Percentiles rank a stretch among this genome's conserved stretches.
Evolutionary conservation across 1,140 invertebrate species (phyloP).

Genomic region (Drosophila ogumai): DNA sequence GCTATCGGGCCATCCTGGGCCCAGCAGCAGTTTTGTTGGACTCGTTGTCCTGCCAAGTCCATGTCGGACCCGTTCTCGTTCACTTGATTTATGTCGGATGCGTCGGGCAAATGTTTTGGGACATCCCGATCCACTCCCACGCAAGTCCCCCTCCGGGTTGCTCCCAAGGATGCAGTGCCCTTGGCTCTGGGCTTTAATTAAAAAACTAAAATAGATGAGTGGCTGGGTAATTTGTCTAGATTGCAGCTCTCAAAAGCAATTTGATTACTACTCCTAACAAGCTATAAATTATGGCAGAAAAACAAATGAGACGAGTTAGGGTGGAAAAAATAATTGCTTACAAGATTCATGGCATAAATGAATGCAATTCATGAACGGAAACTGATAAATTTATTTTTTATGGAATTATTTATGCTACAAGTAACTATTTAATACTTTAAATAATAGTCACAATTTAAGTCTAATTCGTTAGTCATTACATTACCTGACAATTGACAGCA

Average conservation of each 20-base stretch:
- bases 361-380: neutral
- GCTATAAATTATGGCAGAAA: slow-evolving; percentile 60
- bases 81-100: slow-evolving; percentile 73
- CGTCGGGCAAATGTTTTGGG: slow-evolving; percentile 50
- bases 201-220: slow-evolving; percentile 72
- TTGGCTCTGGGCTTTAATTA: slow-evolving; percentile 66
- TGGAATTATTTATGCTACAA: too few relatives aligned
- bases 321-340: neutral
- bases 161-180: slow-evolving; percentile 23
- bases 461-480: neutral
- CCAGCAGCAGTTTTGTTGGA: slow-evolving; percentile 51
- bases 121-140: slow-evolving; percentile 19
- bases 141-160: neutral
- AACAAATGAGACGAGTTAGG: slow-evolving; percentile 1
- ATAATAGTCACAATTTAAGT: neutral
- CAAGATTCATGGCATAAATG: neutral
- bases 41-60: slow-evolving; percentile 61
- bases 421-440: too few relatives aligned
- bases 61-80: slow-evolving; percentile 51
- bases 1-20: slow-evolving; percentile 38
- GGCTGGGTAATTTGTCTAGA: slow-evolving; percentile 75
- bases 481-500: neutral
- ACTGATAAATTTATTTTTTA: neutral
- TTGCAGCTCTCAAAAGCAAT: slow-evolving; percentile 60
- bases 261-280: slow-evolving; percentile 58